Base-by-base conservation (phyloP, 2,888 invertebrate genomes). In the Agonum fuliginosum region DNA sequence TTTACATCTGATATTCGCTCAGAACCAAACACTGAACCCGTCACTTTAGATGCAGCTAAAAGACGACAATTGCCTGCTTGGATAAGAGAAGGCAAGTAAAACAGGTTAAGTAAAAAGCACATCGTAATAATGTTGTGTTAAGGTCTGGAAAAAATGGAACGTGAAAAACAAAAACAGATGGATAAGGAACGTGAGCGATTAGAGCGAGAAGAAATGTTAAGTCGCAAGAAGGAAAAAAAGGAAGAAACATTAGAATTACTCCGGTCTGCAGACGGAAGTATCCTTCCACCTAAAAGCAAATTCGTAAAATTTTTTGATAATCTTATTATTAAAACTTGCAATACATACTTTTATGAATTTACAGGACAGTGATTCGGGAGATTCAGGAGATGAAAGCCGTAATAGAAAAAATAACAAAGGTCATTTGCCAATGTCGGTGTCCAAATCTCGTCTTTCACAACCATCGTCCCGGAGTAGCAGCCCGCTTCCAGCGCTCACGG, bases 101-200 rank as follows among this genome's bases (percentile, higher is more conserved):
- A 93, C 82, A 93, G 93, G 84, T 92, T 93, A 90, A 93, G 93
- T 83, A 85, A 91, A 91, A 80, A 65, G 30, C 14, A 20, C 17
- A 34, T 65, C 34, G 30, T 10, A 65, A 34, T 1, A 4, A 65
- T 4, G 12, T 65, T 30, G n/a, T 19, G 12, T 4, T 65, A 62
- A 90, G 98, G 98, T 30, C 88, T 99, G 81, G 98, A 98, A 85
- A 98, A 98, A 89, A 98, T 98, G 96, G 98, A 99, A 86, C 90
- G 95, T 20, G 97, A 98, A 82, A 97, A 97, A 84, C 92, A 93
- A 83, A 94, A 92, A 82, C 96, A 97, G 80, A 89, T 95, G 81
- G 97, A 97, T 84, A 91, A 92, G 72, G 94, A 94, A 83, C 89
- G 92, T 80, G 91, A 93, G 81, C 89, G 90, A 82, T 89, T 90